Conservation (phyloP, 2,888 invertebrate species). For the Orchesella flavescens region DNA sequence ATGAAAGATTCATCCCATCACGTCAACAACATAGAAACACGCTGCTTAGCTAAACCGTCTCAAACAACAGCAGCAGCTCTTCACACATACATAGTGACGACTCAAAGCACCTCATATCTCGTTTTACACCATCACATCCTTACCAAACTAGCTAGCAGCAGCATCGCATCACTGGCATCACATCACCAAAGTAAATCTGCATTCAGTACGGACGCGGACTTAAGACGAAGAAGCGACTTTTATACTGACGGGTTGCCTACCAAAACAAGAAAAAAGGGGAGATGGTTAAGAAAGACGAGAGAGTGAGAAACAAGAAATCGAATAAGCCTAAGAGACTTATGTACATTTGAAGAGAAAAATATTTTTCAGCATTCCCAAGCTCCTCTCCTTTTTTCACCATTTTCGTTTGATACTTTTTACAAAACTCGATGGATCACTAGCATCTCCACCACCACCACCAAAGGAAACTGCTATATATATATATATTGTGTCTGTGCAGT, state of each 20-base stretch:
- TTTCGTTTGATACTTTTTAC: slow-evolving; percentile 27
- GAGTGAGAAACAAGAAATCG: slow-evolving; percentile 16
- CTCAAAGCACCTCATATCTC: too few relatives aligned
- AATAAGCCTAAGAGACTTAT: not conserved
- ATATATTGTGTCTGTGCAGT: not conserved
- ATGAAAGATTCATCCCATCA: slow-evolving; percentile 39
- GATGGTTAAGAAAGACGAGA: not conserved
- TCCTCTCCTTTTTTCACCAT: not conserved
- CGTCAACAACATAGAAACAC: slow-evolving; percentile 21
- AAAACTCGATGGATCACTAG: slow-evolving; percentile 15
- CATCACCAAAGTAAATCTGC: not conserved
- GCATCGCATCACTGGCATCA: too few relatives aligned
- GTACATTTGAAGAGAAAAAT: slow-evolving; percentile 9
- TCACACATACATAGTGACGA: too few relatives aligned
- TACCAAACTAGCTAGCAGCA: too few relatives aligned
- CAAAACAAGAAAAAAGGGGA: slow-evolving; percentile 12
- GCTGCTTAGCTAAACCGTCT: too few relatives aligned
- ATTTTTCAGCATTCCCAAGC: not conserved
- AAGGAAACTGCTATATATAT: not conserved
- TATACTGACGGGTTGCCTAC: not conserved
- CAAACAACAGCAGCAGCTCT: not conserved
- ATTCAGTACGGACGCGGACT: not conserved
- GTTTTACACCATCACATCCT: too few relatives aligned
- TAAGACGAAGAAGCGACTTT: not conserved
- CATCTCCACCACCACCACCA: not conserved